A percentile compares a stretch with the other conserved stretches of the same genome.
Conservation (phyloP, 2,797 vertebrate genomes). For the Microcaecilia unicolor region DNA sequence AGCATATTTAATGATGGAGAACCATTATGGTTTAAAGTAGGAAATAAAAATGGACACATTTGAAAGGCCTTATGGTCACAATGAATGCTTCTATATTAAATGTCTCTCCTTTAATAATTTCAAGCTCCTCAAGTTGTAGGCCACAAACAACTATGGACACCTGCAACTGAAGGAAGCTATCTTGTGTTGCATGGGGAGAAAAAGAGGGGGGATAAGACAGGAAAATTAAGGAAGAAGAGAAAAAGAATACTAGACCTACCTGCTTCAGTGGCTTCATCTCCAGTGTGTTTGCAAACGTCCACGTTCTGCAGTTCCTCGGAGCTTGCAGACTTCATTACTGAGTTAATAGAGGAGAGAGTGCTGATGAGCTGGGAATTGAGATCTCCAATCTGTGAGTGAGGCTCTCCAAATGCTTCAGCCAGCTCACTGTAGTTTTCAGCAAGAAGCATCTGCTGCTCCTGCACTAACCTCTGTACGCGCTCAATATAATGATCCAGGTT, state of each 20-base stretch:
- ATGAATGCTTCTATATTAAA: no score
- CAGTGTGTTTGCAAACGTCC: constrained; percentile 35
- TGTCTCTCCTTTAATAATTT: no score
- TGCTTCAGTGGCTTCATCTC: constrained; percentile 12
- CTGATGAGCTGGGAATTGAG: constrained; percentile 91
- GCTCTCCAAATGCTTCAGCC: constrained; percentile 88
- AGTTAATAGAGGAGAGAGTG: constrained; percentile 87
- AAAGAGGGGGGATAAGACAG: no score
- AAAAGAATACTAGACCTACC: constrained; percentile 46
- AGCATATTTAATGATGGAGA: no score
- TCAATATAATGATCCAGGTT: constrained; percentile 92
- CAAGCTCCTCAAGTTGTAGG: no score
- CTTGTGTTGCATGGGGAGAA: no score
- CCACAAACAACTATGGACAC: no score
- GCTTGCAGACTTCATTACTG: constrained; percentile 80
- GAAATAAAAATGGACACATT: no score
- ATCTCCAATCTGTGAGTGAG: constrained; percentile 85
- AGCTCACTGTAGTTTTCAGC: constrained; percentile 92
- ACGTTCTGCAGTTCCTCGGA: constrained; percentile 61
- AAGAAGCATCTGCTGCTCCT: constrained; percentile 89
- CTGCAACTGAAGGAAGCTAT: no score
- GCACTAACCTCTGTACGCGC: constrained; percentile 82
- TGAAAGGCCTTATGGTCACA: no score
- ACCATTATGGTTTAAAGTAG: no score
- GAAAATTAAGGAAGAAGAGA: no score